These are phyloP conservation scores for Megalops cyprinoides DNA, from an alignment of 2,797 vertebrate genomes.

Conservation along the genomic window DNA sequence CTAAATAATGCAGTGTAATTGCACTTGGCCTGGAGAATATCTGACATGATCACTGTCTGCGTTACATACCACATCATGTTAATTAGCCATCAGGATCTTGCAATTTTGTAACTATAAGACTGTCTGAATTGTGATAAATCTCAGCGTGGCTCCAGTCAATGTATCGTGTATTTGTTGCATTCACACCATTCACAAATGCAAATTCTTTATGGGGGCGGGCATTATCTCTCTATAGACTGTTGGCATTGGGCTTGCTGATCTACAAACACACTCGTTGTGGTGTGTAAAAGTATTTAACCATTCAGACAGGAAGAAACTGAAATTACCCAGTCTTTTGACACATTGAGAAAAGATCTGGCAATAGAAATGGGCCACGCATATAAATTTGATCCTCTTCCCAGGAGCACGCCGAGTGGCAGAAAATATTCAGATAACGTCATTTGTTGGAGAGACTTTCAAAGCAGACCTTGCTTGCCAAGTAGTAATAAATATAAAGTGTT, in stretches of 20 bases:
- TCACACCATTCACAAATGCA: too few relatives aligned
- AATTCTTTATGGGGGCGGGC: too few relatives aligned
- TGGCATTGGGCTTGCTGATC: neutral
- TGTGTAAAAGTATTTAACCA: neutral
- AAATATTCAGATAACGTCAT: neutral
- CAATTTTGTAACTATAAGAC: too few relatives aligned
- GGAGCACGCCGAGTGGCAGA: neutral
- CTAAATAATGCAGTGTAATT: too few relatives aligned
- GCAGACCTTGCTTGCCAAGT: constrained; percentile 57
- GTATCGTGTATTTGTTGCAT: too few relatives aligned
- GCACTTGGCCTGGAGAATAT: too few relatives aligned
- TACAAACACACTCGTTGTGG: neutral
- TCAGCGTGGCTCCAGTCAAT: too few relatives aligned
- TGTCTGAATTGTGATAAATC: too few relatives aligned
- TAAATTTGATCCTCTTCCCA: neutral
- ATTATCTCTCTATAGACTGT: neutral
- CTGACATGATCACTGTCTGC: too few relatives aligned
- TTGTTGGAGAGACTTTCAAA: neutral
- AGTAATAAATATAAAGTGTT: constrained; percentile 64
- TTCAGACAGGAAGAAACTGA: neutral
- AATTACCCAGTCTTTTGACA: neutral
- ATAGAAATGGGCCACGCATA: neutral
- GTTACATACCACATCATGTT: too few relatives aligned
- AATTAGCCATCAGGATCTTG: too few relatives aligned
- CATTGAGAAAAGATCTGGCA: neutral